These are phyloP conservation scores for Lepidothrix coronata DNA, from an alignment of 2,113 vertebrate species.

Conservation along the genomic window DNA sequence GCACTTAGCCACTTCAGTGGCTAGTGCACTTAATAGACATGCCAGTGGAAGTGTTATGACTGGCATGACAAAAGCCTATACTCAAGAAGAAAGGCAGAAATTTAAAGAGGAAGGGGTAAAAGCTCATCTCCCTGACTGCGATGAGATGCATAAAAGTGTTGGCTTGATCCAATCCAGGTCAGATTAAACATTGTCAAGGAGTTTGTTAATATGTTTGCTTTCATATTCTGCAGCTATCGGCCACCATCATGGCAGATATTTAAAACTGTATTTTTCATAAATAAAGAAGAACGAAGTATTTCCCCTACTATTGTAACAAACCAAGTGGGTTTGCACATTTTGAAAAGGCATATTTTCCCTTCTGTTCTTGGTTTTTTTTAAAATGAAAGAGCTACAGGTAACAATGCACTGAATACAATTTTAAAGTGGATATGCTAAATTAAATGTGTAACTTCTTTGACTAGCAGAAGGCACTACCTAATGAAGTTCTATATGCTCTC, in stretches of 20 bases:
- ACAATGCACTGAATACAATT: not conserved
- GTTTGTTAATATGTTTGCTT: not conserved
- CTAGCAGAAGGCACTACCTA: not conserved
- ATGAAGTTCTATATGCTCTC: rapidly evolving
- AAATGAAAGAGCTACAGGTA: not conserved
- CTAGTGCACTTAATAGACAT: not conserved
- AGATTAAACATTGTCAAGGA: not conserved
- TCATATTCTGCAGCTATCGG: not conserved
- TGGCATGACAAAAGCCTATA: not conserved
- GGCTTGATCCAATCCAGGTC: not conserved
- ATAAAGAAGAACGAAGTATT: not conserved
- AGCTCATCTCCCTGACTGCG: not conserved
- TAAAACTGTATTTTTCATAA: not conserved
- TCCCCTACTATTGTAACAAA: not conserved
- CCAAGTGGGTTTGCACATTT: not conserved
- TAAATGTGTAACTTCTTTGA: not conserved
- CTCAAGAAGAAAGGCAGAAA: not conserved
- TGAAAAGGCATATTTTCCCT: not conserved
- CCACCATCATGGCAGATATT: not conserved
- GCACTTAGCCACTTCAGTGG: not conserved
- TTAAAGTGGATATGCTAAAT: not conserved
- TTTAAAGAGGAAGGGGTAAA: not conserved
- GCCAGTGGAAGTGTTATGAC: not conserved
- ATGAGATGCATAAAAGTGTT: not conserved
- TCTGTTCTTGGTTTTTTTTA: not conserved